Conservation (phyloP, 2,888 invertebrate genomes). For the Himalopsyche anomala region DNA sequence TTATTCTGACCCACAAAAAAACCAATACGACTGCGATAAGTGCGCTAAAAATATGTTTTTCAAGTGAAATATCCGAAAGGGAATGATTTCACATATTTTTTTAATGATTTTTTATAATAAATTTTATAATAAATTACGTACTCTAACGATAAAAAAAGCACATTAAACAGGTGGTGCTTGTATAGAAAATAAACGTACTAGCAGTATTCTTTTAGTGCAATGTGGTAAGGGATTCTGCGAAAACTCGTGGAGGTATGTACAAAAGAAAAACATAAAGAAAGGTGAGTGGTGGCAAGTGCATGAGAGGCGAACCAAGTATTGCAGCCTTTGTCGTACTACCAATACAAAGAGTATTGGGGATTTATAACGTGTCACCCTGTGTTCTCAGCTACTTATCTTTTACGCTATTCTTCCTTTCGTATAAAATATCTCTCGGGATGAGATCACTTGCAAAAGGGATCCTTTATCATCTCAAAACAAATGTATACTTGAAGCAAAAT, state of each 20-base stretch:
- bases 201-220: constrained; percentile 27
- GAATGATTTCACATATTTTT: too few species aligned
- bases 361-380: constrained; percentile 44
- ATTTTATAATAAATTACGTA: too few species aligned
- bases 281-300: constrained; percentile 44
- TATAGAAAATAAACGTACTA: not conserved
- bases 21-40: too few species aligned
- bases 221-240: not conserved
- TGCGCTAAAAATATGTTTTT: too few species aligned
- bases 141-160: too few species aligned
- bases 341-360: constrained; percentile 46
- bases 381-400: constrained; percentile 42
- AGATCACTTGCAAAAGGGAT: constrained; percentile 42
- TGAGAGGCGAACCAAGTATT: constrained; percentile 35
- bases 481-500: constrained; percentile 23
- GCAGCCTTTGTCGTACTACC: constrained; percentile 45
- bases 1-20: too few species aligned
- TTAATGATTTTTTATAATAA: too few species aligned
- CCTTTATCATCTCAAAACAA: constrained; percentile 39
- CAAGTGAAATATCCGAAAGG: too few species aligned
- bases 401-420: constrained; percentile 17
- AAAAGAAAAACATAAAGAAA: constrained; percentile 45
- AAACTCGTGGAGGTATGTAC: not conserved
- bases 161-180: not conserved
- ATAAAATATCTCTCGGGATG: constrained; percentile 41